Evolutionary conservation across 2,113 vertebrate genomes (phyloP), one percentile per base, ranked within the genome.

Genomic region (Lonchura striata): DNA sequence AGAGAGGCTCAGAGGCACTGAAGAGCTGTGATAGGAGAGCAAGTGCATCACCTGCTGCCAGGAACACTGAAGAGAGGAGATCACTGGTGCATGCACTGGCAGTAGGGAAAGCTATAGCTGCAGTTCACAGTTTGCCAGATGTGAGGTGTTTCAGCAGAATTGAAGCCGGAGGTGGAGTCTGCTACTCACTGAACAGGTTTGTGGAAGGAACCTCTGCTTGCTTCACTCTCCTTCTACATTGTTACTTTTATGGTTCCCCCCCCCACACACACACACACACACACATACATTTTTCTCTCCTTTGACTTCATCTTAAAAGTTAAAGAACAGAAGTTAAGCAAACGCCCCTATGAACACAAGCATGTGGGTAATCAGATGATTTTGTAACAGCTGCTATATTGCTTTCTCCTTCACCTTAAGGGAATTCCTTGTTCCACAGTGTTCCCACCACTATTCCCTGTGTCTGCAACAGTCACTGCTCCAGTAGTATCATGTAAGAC

Each of bases 401-500:
- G 41, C 23, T 68, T 30, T 27, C 18, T 75, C 41, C 24, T 11
- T 12, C 12, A 39, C n/a, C 39, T 87, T 86, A 37, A 49, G 64
- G 37, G 42, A 89, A 37, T 74, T 76, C 37, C 47, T 69, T 19
- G 49, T 64, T 81, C 27, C 20, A 28, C 33, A 28, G 44, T 42
- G 20, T 68, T 88, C 66, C 49, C 28, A 49, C 22, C 6, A 87
- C 41, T 64, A 68, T 31, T 82, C 13, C 31, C 9, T 35, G 7
- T 13, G 41, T 74, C 50, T 91, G 56, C 60, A 63, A 24, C 25
- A 63, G 37, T 46, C 28, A 56, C 44, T 72, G 37, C 31, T 90
- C 28, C 0, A 5, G 13, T 0, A 61, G 13, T 18, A 33, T 22
- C 0, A 0, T 50, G 27, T 35, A 66, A 85, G 23, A 33, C 18